Percentiles rank a stretch among this genome's conserved stretches.
phyloP scores from a whole-genome alignment of 2,113 vertebrate genomes.

The Nipponia nippon region DNA sequence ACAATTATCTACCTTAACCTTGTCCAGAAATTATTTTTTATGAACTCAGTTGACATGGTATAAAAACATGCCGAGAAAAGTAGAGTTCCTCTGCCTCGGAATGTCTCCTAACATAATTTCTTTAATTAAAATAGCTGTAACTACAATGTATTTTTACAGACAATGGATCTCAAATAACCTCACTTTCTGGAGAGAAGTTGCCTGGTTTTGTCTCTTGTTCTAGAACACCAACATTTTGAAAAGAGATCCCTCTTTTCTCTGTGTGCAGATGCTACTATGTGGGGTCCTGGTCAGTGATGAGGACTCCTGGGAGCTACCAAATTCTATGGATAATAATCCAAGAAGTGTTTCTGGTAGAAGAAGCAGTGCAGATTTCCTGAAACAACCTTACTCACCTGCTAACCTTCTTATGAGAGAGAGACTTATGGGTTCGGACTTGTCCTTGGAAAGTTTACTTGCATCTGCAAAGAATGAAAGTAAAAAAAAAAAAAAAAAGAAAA shows the following conservation, averaged over 20 bases:
- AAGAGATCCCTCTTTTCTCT: accelerated
- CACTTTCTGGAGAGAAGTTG: not conserved
- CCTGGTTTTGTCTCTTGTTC: not conserved
- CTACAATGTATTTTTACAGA: not conserved
- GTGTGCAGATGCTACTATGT: not conserved
- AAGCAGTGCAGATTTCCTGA: not conserved
- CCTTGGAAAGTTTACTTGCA: conserved; percentile 7
- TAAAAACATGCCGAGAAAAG: not conserved
- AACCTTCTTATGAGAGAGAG: not conserved
- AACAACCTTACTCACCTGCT: not conserved
- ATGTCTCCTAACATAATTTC: not conserved
- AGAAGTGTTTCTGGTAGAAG: not conserved
- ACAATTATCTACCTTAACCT: not conserved
- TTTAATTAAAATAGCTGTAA: not conserved
- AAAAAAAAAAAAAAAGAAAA: not conserved
- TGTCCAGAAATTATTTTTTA: not conserved
- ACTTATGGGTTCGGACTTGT: not conserved
- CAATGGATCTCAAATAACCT: not conserved
- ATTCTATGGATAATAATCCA: not conserved
- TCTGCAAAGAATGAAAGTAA: not conserved
- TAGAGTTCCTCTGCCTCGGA: accelerated
- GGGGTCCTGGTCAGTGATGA: not conserved
- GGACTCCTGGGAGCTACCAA: not conserved
- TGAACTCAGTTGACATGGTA: not conserved
- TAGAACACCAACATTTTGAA: not conserved